Conservation (phyloP, 2,113 vertebrate genomes). For the Orthonyx spaldingii region DNA sequence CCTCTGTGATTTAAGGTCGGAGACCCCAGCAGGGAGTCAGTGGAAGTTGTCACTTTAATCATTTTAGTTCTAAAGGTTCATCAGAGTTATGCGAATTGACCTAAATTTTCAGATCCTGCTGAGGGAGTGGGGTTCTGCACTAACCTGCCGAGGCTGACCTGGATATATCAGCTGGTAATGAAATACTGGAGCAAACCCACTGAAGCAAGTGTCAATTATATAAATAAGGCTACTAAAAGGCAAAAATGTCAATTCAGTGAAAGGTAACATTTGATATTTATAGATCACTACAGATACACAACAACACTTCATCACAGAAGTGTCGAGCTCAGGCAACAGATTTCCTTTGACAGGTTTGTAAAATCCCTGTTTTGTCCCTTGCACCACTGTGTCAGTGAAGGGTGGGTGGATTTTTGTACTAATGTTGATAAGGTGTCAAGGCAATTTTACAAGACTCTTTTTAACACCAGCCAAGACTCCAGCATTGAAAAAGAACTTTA, state of each 20-base stretch:
- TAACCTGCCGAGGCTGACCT: conserved; percentile 14
- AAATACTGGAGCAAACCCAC: background rate
- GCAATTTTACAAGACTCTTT: background rate
- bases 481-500: background rate
- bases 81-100: background rate
- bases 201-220: background rate
- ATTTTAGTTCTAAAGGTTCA: background rate
- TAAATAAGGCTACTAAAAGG: conserved; percentile 14
- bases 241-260: background rate
- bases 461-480: background rate
- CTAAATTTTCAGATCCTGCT: conserved; percentile 34
- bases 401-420: background rate
- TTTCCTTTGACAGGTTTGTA: background rate
- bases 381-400: background rate
- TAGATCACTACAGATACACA: background rate
- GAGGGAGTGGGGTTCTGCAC: conserved; percentile 1
- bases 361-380: background rate
- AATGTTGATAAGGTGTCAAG: background rate
- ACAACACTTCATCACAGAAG: background rate
- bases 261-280: background rate
- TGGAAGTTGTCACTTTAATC: conserved; percentile 30
- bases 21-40: background rate
- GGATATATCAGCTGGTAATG: background rate
- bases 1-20: background rate
- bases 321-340: background rate